Conservation (phyloP, 2,113 vertebrate species). For the Catharus minimus region DNA sequence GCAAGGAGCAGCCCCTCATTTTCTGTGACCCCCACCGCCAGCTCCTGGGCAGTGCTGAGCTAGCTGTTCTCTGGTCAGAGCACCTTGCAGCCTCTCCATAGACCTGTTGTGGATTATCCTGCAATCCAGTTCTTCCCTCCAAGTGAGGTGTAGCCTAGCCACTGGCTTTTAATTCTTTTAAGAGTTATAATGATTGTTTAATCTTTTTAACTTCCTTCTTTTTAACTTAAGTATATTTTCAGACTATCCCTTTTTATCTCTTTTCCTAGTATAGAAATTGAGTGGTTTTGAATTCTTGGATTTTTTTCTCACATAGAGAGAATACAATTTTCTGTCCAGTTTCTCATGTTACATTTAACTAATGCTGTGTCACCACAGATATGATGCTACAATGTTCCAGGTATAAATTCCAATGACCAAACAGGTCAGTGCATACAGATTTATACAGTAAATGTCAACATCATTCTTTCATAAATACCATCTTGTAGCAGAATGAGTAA, state of each 20-base stretch:
- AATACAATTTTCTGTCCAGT: not conserved
- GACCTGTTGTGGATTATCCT: not conserved
- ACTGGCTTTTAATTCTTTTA: not conserved
- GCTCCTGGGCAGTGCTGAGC: not conserved
- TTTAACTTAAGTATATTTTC: not conserved
- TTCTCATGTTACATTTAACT: not conserved
- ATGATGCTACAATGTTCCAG: not conserved
- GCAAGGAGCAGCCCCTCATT: accelerated
- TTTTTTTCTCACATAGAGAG: not conserved
- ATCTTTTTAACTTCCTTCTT: not conserved
- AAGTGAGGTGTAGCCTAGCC: not conserved
- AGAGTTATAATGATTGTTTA: not conserved
- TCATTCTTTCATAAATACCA: not conserved
- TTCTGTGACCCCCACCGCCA: accelerated
- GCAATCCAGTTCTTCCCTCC: not conserved
- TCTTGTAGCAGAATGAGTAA: not conserved
- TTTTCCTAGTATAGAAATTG: not conserved
- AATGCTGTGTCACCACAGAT: not conserved
- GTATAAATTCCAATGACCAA: not conserved
- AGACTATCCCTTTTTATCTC: not conserved
- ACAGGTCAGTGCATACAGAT: not conserved
- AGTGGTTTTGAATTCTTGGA: not conserved
- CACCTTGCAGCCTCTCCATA: accelerated
- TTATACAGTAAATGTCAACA: not conserved
- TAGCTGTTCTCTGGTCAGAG: no score